Evolutionary conservation across 37 sponge, comb jelly and placozoan genomes (phyloP).

Genomic region (Petrosia ficiformis): DNA sequence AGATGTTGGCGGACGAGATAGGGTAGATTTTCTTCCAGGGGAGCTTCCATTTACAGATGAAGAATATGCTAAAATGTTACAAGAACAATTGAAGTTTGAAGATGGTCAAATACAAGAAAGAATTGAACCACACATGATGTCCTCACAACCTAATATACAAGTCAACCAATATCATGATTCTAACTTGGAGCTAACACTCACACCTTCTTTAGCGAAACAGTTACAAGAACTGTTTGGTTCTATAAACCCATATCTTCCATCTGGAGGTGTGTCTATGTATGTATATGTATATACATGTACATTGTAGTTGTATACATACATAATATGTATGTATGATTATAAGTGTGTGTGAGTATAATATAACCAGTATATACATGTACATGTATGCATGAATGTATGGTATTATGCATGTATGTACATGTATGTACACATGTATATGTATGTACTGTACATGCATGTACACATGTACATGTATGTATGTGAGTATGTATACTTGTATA

Average conservation of each 20-base stretch:
- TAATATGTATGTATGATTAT: too few species aligned
- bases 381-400: too few species aligned
- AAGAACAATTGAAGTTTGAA: conserved; percentile 8
- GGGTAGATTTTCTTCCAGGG: background rate
- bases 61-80: conserved; percentile 14
- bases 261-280: conserved; percentile 23
- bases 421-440: too few species aligned
- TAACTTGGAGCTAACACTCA: conserved; percentile 51
- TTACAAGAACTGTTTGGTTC: conserved; percentile 69
- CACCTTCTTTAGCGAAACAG: conserved; percentile 41
- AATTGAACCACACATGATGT: background rate
- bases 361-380: too few species aligned
- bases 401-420: too few species aligned
- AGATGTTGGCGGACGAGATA: conserved; percentile 17
- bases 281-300: background rate
- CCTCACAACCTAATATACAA: background rate
- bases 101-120: background rate
- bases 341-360: too few species aligned
- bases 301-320: too few species aligned
- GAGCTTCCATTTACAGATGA: background rate
- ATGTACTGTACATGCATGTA: background rate
- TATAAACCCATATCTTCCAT: conserved; percentile 19
- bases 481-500: conserved; percentile 11
- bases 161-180: conserved; percentile 4
- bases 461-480: background rate